phyloP scores from a whole-genome alignment of 2,113 vertebrate genomes.

The Thamnophis sirtalis region DNA sequence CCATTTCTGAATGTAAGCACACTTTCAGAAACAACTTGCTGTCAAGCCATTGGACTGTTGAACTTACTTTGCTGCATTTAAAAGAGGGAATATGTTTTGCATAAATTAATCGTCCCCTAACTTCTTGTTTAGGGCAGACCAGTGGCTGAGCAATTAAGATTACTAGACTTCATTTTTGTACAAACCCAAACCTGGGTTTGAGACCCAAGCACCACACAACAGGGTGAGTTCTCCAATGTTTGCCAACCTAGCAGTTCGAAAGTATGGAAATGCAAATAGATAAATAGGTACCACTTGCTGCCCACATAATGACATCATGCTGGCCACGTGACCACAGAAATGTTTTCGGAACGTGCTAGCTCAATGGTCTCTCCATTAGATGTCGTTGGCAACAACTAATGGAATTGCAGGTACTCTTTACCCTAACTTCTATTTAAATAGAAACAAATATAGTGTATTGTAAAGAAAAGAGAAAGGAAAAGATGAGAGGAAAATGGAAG shows the following conservation, averaged over 20 bases:
- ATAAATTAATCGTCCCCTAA: slow-evolving; percentile 52
- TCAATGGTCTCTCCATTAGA: not conserved
- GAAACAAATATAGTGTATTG: slow-evolving; percentile 40
- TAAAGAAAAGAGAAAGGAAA: slow-evolving; percentile 18
- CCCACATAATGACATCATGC: not conserved
- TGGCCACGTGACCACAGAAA: not conserved
- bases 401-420: not conserved
- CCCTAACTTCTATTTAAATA: slow-evolving; percentile 10
- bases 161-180: not conserved
- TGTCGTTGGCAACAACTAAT: not conserved
- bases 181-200: not conserved
- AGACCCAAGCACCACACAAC: not conserved
- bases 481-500: slow-evolving; percentile 36
- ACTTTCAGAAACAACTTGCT: slow-evolving; percentile 47
- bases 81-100: slow-evolving; percentile 27
- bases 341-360: not conserved
- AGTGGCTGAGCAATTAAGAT: not conserved
- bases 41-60: slow-evolving; percentile 31
- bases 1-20: slow-evolving; percentile 9
- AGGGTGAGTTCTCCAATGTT: not conserved
- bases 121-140: not conserved
- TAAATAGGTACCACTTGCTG: not conserved
- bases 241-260: not conserved
- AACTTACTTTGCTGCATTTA: slow-evolving; percentile 46
- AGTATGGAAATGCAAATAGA: not conserved